Evolutionary conservation across 2,797 vertebrate species (phyloP), one percentile per base, ranked within the genome.

Genomic region (Enteromius radiatus): DNA sequence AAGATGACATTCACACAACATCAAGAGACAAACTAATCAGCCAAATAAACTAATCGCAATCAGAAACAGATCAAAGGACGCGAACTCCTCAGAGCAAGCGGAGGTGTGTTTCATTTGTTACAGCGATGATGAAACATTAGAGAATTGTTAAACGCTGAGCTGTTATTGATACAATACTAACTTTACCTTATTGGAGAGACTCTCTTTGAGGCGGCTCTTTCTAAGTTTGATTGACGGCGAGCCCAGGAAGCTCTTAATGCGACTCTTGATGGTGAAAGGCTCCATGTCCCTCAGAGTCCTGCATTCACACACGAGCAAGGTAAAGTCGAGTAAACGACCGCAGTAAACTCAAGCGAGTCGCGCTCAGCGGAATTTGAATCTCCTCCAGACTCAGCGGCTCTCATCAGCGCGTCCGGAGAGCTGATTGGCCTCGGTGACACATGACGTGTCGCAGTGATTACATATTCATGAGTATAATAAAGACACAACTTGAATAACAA

Each of bases 161-260:
- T 36, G 38, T 10, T 10, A 41, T 4, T 41, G 8, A 43, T 43
- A 11, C 41, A 43, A 11, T 10, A 36, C 3, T 36, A 43, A 43
- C 17, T 21, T 76, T 81, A 92, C 94, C 92, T 92, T 92, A 26
- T 68, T 87, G 71, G 6, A 33, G 36, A 92, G 84, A 11, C 81
- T 84, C 31, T 89, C 90, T 68, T 89, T 70, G 61, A 12, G 4
- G n/a, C 33, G 19, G 86, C 12, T 90, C 84, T 81, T 91, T 74
- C 67, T 88, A 2, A 85, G 91, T 77, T 83, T 92, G 81, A 47
- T 2, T 1, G 93, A 90, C 0, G 93, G 94, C 10, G 94, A 91
- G 0, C 92, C 92, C 71, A 94, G 88, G 68, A 95, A 19, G 11
- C 91, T 94, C 78, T 89, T 91, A 84, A 95, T 89, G 61, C 93